Evolutionary conservation across 2,113 vertebrate species (phyloP), one percentile per base, ranked within the genome.

Genomic region (Peromyscus californicus): DNA sequence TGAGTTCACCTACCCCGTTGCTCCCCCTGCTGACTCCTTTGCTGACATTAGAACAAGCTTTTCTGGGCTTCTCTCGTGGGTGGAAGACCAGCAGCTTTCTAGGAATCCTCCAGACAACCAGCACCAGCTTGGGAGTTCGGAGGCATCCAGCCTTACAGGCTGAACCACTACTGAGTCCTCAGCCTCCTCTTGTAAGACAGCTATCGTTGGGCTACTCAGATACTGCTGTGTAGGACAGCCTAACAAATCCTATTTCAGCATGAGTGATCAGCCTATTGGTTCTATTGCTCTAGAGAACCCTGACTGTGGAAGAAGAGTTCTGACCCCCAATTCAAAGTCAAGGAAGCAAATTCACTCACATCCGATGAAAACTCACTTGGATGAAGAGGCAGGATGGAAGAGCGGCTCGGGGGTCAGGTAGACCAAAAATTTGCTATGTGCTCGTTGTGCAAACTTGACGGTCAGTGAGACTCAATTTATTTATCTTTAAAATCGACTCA

Each of bases 401-500:
- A 19, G 59, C 31, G 59, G 2, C 15, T 70, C n/a, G 3, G 7
- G 21, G 16, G 24, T 26, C 89, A 87, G 74, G 70, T 1, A 70
- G 48, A 78, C 61, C 61, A 63, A 39, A 42, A 69, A 59, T 42
- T 79, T 93, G 69, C 76, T 1, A 0, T 75, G 48, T 21, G 19
- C 17, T 45, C 36, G 4, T 76, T 51, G 21, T 93, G 26, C n/a
- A 84, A 70, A 94, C 51, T 54, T 87, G 74, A 75, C 22, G 36
- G 7, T 72, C 65, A 61, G 10, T 54, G 65, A 75, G n/a, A 42
- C 45, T 90, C 61, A 21, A 7, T 74, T 83, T 83, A 54, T 83
- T 92, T 39, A 33, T 82, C 61, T 93, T 90, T 92, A 84, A 82
- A 87, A 83, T 87, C 31, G 16, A 75, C 36, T 76, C 51, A 87